Evolutionary conservation across 1,140 invertebrate genomes (phyloP), one percentile per base, ranked within the genome.

Genomic region (Lineus longissimus): DNA sequence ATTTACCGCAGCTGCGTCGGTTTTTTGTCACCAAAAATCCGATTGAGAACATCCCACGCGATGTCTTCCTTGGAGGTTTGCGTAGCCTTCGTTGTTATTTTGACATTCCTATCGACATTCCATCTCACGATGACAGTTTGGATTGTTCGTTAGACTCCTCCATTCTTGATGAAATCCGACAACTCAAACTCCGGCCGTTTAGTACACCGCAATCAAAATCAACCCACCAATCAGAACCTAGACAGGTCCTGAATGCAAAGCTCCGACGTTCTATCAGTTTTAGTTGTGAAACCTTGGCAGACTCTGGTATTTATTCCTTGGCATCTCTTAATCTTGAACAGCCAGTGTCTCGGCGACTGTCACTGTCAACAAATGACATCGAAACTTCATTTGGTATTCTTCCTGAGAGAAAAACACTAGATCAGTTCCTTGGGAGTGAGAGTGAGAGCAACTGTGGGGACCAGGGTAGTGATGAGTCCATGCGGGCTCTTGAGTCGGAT

Each of bases 21-120:
- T 59, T 59, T 17, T 59, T 40, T 22, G 40, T 59, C 19, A 41
- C 58, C 2, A 33, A 59, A 13, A 59, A 59, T 29, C 58, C 58
- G 19, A 59, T 59, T n/a, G 36, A 17, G 19, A 59, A 59, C 25
- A 31, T 59, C 7, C 58, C 58, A 11, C 25, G 27, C 7, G 58
- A 59, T 22, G 58, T 41, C 4, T 59, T 33, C 36, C 33, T 59
- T 22, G 30, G 19, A n/a, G 58, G 58, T 7, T 22, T 59, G 13
- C 23, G 13, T n/a, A 9, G 13, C 13, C 40, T 59, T n/a, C 58
- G 58, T 6, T 4, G 9, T 13, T 29, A 59, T 59, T 59, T 59
- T 43, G 40, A 59, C 15, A 40, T 59, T 22, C 22, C 15, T 22
- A 27, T 51, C n/a, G 19, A 51, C 47, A 27, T 51, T 51, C 47